Conservation (phyloP, 2,113 vertebrate species). For the Lanius collurio region DNA sequence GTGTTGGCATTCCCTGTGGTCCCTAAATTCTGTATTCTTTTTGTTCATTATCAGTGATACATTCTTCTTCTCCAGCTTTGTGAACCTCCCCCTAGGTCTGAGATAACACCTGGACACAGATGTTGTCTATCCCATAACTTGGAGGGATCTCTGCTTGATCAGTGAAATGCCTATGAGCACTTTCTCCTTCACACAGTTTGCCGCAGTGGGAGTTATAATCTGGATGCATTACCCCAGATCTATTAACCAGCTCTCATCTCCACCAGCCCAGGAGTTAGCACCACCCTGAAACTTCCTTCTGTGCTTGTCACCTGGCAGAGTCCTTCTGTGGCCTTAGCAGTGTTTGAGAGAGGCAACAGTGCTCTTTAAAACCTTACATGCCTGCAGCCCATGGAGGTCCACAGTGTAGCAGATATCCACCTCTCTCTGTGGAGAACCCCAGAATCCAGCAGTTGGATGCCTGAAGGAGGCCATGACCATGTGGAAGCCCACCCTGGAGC, state of each 20-base stretch:
- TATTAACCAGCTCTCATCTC: not conserved
- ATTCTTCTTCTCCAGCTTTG: not conserved
- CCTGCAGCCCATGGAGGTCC: not conserved
- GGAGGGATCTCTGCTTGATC: not conserved
- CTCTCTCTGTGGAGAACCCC: not conserved
- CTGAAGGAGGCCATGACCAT: not conserved
- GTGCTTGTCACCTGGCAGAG: too few species aligned
- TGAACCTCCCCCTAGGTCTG: not conserved
- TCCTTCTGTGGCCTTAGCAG: not conserved
- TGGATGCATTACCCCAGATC: not conserved
- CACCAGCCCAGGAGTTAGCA: too few species aligned
- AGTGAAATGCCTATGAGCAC: not conserved
- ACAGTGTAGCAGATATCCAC: too few species aligned
- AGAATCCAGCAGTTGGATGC: not conserved
- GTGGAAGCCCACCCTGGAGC: not conserved
- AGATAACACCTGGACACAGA: not conserved
- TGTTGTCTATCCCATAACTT: too few species aligned
- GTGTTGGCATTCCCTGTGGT: not conserved
- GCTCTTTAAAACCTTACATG: not conserved
- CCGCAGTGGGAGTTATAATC: not conserved
- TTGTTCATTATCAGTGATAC: not conserved
- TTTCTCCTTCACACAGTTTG: not conserved
- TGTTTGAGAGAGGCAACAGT: not conserved
- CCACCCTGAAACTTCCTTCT: not conserved
- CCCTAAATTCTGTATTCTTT: not conserved